Evolutionary conservation across 2,113 vertebrate species (phyloP).

Genomic region (Melanocharis versteri): DNA sequence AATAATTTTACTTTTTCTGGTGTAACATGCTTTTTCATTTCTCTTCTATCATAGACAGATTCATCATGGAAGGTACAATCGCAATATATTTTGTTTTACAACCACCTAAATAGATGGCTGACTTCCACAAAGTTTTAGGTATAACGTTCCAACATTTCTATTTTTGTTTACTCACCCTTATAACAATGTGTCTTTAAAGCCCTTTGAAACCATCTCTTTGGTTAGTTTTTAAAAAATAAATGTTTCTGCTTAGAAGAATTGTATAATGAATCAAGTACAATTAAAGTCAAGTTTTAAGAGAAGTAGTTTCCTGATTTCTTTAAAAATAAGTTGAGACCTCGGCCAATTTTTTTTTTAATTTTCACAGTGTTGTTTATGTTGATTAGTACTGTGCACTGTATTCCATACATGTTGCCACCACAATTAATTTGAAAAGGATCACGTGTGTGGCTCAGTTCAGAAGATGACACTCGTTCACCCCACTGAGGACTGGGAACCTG

Average conservation of each 20-base stretch:
- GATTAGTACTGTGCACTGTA: background rate
- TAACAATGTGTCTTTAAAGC: background rate
- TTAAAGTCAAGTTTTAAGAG: background rate
- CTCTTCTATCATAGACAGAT: background rate
- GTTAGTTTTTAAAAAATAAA: background rate
- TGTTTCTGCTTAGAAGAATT: background rate
- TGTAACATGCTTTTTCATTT: background rate
- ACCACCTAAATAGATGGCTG: background rate
- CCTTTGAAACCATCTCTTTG: background rate
- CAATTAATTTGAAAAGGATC: background rate
- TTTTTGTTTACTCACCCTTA: background rate
- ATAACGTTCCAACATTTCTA: background rate
- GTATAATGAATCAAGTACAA: background rate
- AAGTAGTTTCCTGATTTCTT: background rate
- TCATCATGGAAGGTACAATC: background rate
- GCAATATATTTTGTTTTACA: background rate
- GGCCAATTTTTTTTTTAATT: background rate
- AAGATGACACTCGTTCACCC: background rate
- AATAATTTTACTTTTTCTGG: background rate
- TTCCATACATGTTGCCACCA: fast-evolving
- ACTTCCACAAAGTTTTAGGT: background rate
- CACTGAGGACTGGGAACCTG: background rate
- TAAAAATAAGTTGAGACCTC: background rate
- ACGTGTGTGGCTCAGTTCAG: background rate
- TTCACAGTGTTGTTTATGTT: background rate